Percentiles rank a stretch among this genome's conserved stretches.
phyloP scores from a whole-genome alignment of 2,797 vertebrate genomes.

The Eulemur coronatus region DNA sequence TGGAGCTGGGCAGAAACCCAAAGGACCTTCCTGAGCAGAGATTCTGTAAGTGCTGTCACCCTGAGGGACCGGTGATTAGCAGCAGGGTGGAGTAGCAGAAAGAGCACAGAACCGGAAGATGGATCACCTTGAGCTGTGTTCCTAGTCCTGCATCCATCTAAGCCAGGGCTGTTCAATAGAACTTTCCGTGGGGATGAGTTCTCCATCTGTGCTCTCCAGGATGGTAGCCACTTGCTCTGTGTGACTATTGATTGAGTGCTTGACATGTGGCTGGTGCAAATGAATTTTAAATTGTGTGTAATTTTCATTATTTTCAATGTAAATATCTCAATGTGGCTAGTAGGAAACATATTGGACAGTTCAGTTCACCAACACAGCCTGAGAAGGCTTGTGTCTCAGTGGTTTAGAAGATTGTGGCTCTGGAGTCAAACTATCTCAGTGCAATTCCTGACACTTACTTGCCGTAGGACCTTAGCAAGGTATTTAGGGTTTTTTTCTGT shows the following conservation, averaged over 20 bases:
- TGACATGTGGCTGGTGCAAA: not conserved
- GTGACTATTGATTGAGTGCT: not conserved
- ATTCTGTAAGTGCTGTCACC: not conserved
- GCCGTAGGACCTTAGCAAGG: not conserved
- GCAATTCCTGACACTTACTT: not conserved
- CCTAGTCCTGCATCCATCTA: not conserved
- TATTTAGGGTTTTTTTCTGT: not conserved
- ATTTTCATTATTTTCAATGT: not conserved
- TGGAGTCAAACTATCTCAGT: not conserved
- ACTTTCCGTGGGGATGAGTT: not conserved
- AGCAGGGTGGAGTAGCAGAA: not conserved
- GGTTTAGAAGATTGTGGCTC: not conserved
- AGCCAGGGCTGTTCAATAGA: not conserved
- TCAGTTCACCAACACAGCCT: not conserved
- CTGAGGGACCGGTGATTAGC: not conserved
- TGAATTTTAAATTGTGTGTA: not conserved
- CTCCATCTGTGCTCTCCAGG: not conserved
- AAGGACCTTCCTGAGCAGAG: not conserved
- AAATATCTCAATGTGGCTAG: not conserved
- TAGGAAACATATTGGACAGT: not conserved
- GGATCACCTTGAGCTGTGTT: not conserved
- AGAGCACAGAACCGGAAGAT: not conserved
- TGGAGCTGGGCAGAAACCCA: not conserved
- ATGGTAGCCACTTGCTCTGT: too few species aligned
- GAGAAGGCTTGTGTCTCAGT: not conserved